Conservation (phyloP, 2,797 vertebrate species). For the Acrocephalus scirpaceus region DNA sequence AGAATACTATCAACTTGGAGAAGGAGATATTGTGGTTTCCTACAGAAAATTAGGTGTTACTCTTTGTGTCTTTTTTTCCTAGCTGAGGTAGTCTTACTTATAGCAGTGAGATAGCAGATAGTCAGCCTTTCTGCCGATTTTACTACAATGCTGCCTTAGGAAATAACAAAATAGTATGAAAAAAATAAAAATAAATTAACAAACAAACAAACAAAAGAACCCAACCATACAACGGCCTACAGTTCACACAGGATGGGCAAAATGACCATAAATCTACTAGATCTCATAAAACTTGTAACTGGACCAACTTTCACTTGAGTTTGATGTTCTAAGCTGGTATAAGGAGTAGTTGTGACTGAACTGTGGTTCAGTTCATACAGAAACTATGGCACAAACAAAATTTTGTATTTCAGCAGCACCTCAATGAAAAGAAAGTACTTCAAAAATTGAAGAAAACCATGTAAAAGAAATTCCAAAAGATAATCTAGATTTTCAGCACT, state of each 20-base stretch:
- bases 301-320: neutral
- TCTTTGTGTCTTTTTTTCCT: neutral
- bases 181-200: neutral
- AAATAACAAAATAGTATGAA: neutral
- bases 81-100: neutral
- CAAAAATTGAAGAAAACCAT: neutral
- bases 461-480: neutral
- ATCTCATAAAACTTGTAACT: neutral
- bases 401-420: neutral
- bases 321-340: neutral
- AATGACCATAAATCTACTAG: neutral
- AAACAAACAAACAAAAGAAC: neutral
- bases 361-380: neutral
- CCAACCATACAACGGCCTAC: fast-evolving
- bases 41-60: neutral
- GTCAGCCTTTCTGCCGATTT: neutral
- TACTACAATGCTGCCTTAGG: neutral
- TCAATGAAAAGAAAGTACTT: neutral
- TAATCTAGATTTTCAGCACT: neutral
- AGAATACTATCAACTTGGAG: neutral
- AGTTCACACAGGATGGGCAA: neutral
- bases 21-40: neutral
- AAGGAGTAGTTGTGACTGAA: neutral
- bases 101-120: neutral
- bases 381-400: neutral